phyloP scores from a whole-genome alignment of 2,888 invertebrate species.

The Cheilosia variabilis region DNA sequence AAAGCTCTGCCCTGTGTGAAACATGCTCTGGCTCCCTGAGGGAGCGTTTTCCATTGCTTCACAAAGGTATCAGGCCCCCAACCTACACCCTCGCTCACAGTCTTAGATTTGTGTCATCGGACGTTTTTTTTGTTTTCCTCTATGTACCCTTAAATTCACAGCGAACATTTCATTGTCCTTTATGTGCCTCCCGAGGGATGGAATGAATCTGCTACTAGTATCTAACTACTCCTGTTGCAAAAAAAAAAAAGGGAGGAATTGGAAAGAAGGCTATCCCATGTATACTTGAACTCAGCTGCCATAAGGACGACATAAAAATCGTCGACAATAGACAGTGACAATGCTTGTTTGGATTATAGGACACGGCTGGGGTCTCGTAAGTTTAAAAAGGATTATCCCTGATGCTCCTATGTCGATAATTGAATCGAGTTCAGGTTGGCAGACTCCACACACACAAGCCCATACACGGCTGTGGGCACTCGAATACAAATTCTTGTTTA shows the following conservation, averaged over 20 bases:
- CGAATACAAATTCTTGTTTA: conserved; percentile 70
- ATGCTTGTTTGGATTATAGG: conserved; percentile 63
- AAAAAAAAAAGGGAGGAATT: conserved; percentile 5
- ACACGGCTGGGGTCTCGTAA: conserved; percentile 66
- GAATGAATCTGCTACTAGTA: conserved; percentile 34
- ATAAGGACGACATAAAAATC: conserved; percentile 57
- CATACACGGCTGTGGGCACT: conserved; percentile 26
- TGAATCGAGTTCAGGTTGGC: conserved; percentile 70
- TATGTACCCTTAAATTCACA: conserved; percentile 36
- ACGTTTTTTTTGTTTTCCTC: not conserved
- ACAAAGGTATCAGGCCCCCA: conserved; percentile 34
- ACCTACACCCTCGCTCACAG: not conserved
- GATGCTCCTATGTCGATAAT: conserved; percentile 70
- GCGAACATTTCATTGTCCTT: conserved; percentile 54
- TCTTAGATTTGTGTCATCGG: conserved; percentile 24
- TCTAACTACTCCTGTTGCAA: conserved; percentile 16
- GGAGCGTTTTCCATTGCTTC: conserved; percentile 32
- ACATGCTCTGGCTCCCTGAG: conserved; percentile 5
- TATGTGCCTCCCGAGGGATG: conserved; percentile 33
- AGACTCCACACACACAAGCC: conserved; percentile 24
- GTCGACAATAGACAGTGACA: conserved; percentile 49
- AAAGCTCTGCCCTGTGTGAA: not conserved
- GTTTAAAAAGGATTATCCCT: conserved; percentile 71
- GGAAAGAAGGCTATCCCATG: conserved; percentile 16
- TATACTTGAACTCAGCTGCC: conserved; percentile 51